Percentiles rank a stretch among this genome's conserved stretches.
These are phyloP conservation scores for Phrynocephalus forsythii DNA, from an alignment of 2,797 vertebrate genomes.

Conservation along the genomic window DNA sequence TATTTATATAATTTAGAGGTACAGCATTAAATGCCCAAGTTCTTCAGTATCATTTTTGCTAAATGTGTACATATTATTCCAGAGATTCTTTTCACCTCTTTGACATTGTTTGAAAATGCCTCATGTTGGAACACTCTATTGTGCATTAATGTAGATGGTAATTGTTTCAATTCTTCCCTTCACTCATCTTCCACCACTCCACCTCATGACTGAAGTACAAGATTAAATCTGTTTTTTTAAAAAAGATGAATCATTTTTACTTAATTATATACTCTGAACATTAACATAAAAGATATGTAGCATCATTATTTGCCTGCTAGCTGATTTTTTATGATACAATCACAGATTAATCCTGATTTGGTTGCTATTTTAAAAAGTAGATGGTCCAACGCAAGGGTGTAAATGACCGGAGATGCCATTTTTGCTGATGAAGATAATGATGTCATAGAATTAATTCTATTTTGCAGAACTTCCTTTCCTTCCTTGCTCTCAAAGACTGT, in stretches of 20 bases:
- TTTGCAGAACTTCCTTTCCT: neutral
- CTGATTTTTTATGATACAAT: conserved; percentile 22
- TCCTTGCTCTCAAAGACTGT: neutral
- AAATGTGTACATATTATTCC: conserved; percentile 13
- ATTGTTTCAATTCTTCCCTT: conserved; percentile 6
- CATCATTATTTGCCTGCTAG: accelerated
- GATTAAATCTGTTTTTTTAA: neutral
- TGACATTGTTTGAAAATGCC: conserved; percentile 23
- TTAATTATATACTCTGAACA: conserved; percentile 25
- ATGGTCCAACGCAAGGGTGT: neutral
- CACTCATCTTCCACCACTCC: conserved; percentile 14
- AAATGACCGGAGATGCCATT: neutral
- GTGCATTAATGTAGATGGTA: conserved; percentile 22
- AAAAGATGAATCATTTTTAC: conserved; percentile 24
- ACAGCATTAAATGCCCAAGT: neutral
- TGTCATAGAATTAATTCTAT: neutral
- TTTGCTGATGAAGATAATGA: neutral
- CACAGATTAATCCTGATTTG: conserved; percentile 20
- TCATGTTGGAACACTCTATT: conserved; percentile 33
- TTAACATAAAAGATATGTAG: neutral
- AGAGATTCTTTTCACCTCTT: neutral
- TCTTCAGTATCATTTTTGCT: conserved; percentile 6
- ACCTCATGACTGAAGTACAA: conserved; percentile 28
- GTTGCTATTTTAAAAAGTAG: neutral
- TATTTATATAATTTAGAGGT: neutral